These are phyloP conservation scores for Chrysopa pallens DNA, from an alignment of 1,140 invertebrate genomes.

Conservation along the genomic window DNA sequence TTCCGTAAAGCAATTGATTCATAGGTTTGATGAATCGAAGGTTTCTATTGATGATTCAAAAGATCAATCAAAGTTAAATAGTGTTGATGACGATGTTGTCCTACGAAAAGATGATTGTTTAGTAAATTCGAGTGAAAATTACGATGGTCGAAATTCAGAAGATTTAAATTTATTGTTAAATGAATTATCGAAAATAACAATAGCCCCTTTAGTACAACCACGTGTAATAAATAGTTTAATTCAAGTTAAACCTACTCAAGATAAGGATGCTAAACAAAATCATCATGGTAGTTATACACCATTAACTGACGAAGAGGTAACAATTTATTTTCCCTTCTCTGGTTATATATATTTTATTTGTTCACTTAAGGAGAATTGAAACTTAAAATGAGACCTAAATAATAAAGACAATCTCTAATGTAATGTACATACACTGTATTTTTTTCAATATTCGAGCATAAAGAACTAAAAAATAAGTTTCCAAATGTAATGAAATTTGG, in stretches of 20 bases:
- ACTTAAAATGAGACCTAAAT: no score
- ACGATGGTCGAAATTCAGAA: slow-evolving; percentile 7
- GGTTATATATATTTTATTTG: no score
- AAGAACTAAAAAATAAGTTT: no score
- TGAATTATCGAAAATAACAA: slow-evolving; percentile 18
- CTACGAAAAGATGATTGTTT: not conserved
- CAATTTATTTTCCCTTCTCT: no score
- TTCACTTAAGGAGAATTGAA: no score
- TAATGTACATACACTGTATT: no score
- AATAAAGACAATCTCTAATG: no score
- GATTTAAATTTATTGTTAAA: slow-evolving; percentile 17
- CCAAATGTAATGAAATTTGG: no score
- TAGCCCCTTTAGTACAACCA: slow-evolving; percentile 15
- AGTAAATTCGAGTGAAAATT: not conserved
- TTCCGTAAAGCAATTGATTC: not conserved
- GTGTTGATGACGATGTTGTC: not conserved
- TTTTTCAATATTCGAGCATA: no score
- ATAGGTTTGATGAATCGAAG: not conserved
- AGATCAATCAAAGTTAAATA: not conserved
- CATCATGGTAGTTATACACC: not conserved
- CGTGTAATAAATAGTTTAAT: slow-evolving; percentile 15
- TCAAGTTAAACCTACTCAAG: slow-evolving; percentile 4
- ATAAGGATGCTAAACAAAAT: not conserved
- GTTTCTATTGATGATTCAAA: not conserved
- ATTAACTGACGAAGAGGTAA: slow-evolving; percentile 14